Conservation (phyloP, 2,888 invertebrate genomes). For the Hyposoter didymator region DNA sequence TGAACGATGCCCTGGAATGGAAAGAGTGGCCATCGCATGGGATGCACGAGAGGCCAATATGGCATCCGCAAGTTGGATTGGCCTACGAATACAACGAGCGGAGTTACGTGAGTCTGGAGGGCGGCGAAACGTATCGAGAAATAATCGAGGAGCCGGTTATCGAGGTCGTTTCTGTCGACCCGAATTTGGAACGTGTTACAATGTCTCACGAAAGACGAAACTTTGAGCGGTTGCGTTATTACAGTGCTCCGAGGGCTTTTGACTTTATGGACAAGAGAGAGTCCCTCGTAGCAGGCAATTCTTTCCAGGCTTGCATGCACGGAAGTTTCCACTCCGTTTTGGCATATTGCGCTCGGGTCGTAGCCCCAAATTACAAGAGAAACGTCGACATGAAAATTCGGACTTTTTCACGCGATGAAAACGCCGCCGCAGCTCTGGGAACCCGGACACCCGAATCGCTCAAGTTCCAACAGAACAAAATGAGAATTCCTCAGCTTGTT, state of each 20-base stretch:
- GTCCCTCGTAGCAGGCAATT: constrained; percentile 52
- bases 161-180: constrained; percentile 77
- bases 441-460: neutral
- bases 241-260: constrained; percentile 14
- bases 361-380: constrained; percentile 69
- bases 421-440: neutral
- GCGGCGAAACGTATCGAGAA: constrained; percentile 75
- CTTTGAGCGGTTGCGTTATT: constrained; percentile 30
- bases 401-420: neutral
- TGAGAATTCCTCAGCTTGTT: constrained; percentile 3
- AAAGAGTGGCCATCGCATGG: constrained; percentile 82
- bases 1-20: constrained; percentile 77
- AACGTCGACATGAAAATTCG: constrained; percentile 65
- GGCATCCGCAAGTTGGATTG: constrained; percentile 79
- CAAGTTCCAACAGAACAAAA: constrained; percentile 28
- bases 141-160: constrained; percentile 73
- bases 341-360: constrained; percentile 76
- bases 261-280: constrained; percentile 28
- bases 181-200: constrained; percentile 64
- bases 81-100: constrained; percentile 78
- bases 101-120: constrained; percentile 76
- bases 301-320: constrained; percentile 77
- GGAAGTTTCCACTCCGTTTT: constrained; percentile 78
- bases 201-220: constrained; percentile 46
- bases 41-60: constrained; percentile 82